Evolutionary conservation across 2,113 vertebrate species (phyloP).

Genomic region (Crotophaga sulcirostris): DNA sequence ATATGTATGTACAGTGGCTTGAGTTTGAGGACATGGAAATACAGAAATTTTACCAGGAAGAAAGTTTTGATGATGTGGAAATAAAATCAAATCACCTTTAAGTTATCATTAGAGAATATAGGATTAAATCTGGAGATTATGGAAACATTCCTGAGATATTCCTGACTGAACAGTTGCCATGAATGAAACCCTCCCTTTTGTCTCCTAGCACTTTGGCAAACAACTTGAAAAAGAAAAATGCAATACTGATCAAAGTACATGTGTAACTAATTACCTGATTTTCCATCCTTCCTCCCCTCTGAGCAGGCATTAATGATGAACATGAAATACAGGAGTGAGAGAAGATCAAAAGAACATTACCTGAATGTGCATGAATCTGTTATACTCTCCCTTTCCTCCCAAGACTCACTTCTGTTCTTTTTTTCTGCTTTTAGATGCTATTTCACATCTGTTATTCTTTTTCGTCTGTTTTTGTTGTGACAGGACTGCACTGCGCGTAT

Average conservation of each 20-base stretch:
- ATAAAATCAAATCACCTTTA: background rate
- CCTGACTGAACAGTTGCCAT: background rate
- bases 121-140: background rate
- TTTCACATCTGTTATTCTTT: constrained; percentile 12
- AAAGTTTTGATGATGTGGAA: background rate
- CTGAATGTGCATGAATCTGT: background rate
- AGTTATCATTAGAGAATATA: background rate
- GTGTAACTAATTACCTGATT: constrained; percentile 50
- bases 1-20: background rate
- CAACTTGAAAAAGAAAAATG: constrained; percentile 28
- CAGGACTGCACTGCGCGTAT: background rate
- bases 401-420: background rate
- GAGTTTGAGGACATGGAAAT: background rate
- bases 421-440: background rate
- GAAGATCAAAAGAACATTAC: constrained; percentile 52
- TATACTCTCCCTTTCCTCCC: background rate
- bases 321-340: background rate
- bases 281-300: background rate
- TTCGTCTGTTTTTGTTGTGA: background rate
- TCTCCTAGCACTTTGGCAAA: background rate
- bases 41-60: background rate
- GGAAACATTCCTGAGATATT: background rate
- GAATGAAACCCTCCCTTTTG: background rate
- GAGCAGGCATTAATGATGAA: background rate
- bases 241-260: constrained; percentile 48